These are phyloP conservation scores for Drosophila ustulata DNA, from an alignment of 2,888 invertebrate species.

Conservation along the genomic window DNA sequence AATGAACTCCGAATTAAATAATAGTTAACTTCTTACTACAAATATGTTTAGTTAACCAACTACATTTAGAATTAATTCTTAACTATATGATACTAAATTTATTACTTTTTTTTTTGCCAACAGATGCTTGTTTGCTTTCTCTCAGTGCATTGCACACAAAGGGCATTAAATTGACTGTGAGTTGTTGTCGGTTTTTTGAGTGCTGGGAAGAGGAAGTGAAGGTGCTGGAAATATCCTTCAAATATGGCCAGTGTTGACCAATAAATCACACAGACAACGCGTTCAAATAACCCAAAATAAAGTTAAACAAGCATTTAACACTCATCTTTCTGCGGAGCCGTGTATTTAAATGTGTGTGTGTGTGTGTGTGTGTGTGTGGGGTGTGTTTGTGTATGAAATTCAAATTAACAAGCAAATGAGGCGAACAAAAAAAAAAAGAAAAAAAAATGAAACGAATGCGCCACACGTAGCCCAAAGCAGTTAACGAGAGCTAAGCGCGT, in stretches of 20 bases:
- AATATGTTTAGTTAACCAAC: not conserved
- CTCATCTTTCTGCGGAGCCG: not conserved
- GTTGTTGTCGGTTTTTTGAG: not conserved
- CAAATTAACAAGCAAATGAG: constrained; percentile 72
- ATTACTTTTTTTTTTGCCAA: not conserved
- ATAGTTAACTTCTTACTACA: not conserved
- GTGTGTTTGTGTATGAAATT: constrained; percentile 68
- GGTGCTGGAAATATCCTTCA: constrained; percentile 21
- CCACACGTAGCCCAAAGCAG: constrained; percentile 64
- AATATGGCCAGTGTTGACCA: constrained; percentile 9
- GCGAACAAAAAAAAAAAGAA: constrained; percentile 11
- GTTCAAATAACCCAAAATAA: constrained; percentile 8
- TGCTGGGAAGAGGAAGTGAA: constrained; percentile 25
- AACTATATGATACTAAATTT: not conserved
- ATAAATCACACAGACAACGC: constrained; percentile 6
- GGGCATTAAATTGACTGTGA: constrained; percentile 30
- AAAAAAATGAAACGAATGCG: constrained; percentile 59
- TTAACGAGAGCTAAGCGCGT: constrained; percentile 35
- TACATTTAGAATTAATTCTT: not conserved
- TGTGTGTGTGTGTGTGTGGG: not conserved
- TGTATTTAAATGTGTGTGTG: not conserved
- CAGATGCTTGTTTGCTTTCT: constrained; percentile 18
- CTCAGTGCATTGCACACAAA: constrained; percentile 34
- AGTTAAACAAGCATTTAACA: constrained; percentile 5
- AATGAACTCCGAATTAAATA: not conserved